Base-by-base conservation (phyloP, 1,140 invertebrate species). In the Cydia fagiglandana region DNA sequence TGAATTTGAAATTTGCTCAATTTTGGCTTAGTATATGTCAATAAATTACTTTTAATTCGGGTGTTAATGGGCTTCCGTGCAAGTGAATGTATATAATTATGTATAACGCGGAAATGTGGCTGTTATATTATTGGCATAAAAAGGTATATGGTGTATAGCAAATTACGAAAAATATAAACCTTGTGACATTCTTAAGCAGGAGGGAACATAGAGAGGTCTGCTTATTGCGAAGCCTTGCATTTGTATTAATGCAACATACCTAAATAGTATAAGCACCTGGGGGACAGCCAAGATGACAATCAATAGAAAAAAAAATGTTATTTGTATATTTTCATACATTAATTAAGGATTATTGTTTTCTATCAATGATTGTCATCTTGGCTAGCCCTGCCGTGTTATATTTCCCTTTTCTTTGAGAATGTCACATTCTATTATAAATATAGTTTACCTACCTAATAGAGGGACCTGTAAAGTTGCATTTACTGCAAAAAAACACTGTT, bases 1-100 rank as follows among this genome's bases (percentile, higher is more conserved):
- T 24, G 66, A 38, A 41, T 70, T 70, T 70, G 66, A 70, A 70
- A 70, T 70, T 70, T 70, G 66, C 66, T 70, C 66, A 70, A 70
- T 41, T 70, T 70, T 41, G 66, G 66, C 34, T 70, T 38, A 10
- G 56, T 61, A 20, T 61, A 61, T 61, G 56, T 61, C 56, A 61
- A 10, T 24, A 61, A 61, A 61, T 61, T 61, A 61, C 17, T 24
- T 24, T 61, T 24, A 53, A n/a, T 61, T 61, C 20, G 56, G 56
- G 56, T 61, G 56, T 6, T 61, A n/a, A n/a, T 20, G 56, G 56
- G 56, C 56, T 61, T 61, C 56, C 56, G 56, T 24, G 56, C 24
- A 24, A 12, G 6, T 24, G 20, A 12, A 24, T 61, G 56, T 61
- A 61, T 24, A 61, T 61, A 61, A 17, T 10, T 4, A 47, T 53